phyloP scores from a whole-genome alignment of 2,797 vertebrate genomes.

The Scyliorhinus canicula region DNA sequence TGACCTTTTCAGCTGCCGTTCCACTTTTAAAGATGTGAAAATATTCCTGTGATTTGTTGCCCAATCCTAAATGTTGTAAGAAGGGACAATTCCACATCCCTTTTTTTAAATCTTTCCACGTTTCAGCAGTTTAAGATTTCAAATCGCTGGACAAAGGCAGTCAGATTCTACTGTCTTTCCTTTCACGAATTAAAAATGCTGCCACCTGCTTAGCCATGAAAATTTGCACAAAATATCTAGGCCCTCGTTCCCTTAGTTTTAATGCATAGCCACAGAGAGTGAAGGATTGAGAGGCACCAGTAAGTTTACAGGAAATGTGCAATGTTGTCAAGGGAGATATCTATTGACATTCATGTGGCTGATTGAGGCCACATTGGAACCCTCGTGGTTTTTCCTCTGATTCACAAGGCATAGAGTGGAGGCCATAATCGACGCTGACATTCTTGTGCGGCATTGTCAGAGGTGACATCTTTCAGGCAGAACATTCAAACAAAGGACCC shows the following conservation, averaged over 20 bases:
- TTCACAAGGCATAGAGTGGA: background rate
- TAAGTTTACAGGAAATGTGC: background rate
- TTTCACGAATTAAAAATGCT: conserved; percentile 1
- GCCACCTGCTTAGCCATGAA: background rate
- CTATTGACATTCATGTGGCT: background rate
- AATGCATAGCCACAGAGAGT: background rate
- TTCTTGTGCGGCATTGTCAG: background rate
- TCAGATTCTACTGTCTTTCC: background rate
- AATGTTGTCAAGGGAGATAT: background rate
- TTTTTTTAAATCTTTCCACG: background rate
- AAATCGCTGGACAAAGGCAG: background rate
- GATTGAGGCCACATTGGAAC: no score
- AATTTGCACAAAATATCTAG: background rate
- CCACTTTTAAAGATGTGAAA: background rate
- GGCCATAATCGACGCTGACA: background rate
- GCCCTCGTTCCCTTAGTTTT: background rate
- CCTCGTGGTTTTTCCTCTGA: background rate
- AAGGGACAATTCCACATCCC: background rate
- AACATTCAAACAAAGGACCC: background rate
- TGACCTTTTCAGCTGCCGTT: background rate
- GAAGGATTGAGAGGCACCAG: background rate
- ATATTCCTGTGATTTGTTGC: background rate
- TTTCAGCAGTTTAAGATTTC: background rate
- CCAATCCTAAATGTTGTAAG: background rate
- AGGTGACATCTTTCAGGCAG: background rate